Evolutionary conservation across 30 jellyfish, hydroid and myxozoan species (phyloP).

Genomic region (Cassiopea xamachana): DNA sequence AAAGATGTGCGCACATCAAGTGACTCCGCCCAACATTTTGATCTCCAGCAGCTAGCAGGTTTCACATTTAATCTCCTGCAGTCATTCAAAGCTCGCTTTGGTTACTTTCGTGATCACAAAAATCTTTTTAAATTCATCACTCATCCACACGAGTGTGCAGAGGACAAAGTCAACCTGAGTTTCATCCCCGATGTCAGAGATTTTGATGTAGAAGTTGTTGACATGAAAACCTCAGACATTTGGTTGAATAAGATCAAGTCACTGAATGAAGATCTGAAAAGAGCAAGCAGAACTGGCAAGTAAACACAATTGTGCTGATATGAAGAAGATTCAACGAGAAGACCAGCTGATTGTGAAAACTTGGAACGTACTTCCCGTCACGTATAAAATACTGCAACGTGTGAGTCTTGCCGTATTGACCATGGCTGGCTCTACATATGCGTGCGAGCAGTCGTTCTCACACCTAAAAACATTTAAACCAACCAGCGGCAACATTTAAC

Average conservation of each 20-base stretch:
- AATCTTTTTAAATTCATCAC: neutral
- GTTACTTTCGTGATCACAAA: neutral
- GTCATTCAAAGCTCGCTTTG: neutral
- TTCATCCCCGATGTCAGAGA: conserved; percentile 1
- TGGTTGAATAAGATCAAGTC: neutral
- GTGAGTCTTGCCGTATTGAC: neutral
- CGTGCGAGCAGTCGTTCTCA: conserved; percentile 37
- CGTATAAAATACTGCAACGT: neutral
- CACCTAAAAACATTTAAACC: neutral
- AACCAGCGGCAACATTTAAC: neutral
- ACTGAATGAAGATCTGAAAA: conserved; percentile 2
- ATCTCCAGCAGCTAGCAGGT: conserved; percentile 9
- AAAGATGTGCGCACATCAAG: neutral
- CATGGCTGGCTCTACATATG: conserved; percentile 2
- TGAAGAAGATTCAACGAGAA: neutral
- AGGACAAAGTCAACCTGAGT: neutral
- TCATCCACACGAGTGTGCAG: neutral
- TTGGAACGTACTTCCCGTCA: neutral
- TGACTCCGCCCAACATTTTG: neutral
- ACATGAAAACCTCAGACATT: neutral
- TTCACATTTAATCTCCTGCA: neutral
- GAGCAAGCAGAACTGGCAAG: conserved; percentile 2
- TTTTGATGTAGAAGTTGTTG: neutral
- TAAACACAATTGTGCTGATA: neutral
- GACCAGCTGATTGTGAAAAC: neutral